A percentile compares a stretch with the other conserved stretches of the same genome.
phyloP scores from a whole-genome alignment of 2,797 vertebrate species.

The Heliangelus exortis region DNA sequence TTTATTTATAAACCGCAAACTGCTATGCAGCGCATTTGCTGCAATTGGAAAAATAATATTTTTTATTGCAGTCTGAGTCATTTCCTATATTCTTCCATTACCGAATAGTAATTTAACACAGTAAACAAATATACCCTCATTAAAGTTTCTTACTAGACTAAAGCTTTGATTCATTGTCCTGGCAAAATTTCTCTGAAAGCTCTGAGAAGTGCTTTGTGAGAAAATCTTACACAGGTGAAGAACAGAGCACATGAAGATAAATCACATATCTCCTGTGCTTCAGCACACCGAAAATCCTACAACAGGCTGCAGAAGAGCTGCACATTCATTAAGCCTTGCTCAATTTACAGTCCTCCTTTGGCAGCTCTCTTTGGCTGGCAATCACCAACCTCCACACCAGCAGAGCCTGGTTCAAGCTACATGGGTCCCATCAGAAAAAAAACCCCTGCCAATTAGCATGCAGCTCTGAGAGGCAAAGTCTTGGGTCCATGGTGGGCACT shows the following conservation, averaged over 20 bases:
- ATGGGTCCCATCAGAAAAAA: neutral
- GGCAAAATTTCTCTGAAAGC: conserved; percentile 24
- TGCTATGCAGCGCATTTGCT: conserved; percentile 7
- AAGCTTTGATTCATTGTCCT: conserved; percentile 34
- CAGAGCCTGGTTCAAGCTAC: fast-evolving
- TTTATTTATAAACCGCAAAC: conserved; percentile 7
- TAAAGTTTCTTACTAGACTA: conserved; percentile 30
- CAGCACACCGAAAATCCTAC: neutral
- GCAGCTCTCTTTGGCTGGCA: neutral
- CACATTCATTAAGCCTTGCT: neutral
- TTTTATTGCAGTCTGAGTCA: conserved; percentile 36
- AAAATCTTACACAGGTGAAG: conserved; percentile 1
- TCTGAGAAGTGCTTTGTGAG: neutral
- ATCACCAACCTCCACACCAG: fast-evolving
- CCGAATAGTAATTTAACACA: conserved; percentile 16
- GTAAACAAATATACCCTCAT: conserved; percentile 32
- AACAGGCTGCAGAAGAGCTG: neutral
- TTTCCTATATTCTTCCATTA: conserved; percentile 59
- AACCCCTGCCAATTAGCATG: neutral
- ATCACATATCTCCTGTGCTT: neutral
- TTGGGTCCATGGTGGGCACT: fast-evolving
- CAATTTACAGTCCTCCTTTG: neutral
- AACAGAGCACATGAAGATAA: neutral
- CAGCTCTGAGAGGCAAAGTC: neutral
- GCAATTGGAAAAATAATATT: neutral